Conservation (phyloP, 1,140 invertebrate species). For the Campoletis sonorensis region DNA sequence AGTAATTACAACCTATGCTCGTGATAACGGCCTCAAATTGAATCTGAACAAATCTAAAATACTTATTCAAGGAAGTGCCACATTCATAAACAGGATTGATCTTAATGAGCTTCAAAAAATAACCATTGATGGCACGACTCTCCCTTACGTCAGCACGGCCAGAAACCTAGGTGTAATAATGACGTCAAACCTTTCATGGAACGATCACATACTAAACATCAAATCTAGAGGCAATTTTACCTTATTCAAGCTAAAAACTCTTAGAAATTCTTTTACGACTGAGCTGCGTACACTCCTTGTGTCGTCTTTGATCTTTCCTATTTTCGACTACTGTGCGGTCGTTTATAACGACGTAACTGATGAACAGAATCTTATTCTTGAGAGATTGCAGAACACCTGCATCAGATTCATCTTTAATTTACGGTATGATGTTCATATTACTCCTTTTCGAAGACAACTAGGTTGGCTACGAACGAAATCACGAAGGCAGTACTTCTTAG, state of each 20-base stretch:
- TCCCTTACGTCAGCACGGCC: neutral
- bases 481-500: neutral
- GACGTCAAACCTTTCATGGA: neutral
- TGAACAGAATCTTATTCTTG: neutral
- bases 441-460: neutral
- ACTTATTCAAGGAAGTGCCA: neutral
- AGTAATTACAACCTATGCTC: neutral
- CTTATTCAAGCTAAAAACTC: too few species aligned
- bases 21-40: conserved; percentile 7
- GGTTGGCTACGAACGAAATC: neutral
- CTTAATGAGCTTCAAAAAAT: neutral
- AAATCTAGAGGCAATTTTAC: too few species aligned
- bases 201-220: neutral
- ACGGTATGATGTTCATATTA: neutral
- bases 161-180: neutral
- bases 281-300: too few species aligned
- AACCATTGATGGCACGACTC: neutral
- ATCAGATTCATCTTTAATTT: conserved; percentile 4
- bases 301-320: neutral
- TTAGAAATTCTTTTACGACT: too few species aligned
- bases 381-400: neutral
- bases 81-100: conserved; percentile 2
- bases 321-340: neutral
- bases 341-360: neutral
- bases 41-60: conserved; percentile 24